These are phyloP conservation scores for Mus pahari DNA, from an alignment of 2,113 vertebrate species.

Conservation along the genomic window DNA sequence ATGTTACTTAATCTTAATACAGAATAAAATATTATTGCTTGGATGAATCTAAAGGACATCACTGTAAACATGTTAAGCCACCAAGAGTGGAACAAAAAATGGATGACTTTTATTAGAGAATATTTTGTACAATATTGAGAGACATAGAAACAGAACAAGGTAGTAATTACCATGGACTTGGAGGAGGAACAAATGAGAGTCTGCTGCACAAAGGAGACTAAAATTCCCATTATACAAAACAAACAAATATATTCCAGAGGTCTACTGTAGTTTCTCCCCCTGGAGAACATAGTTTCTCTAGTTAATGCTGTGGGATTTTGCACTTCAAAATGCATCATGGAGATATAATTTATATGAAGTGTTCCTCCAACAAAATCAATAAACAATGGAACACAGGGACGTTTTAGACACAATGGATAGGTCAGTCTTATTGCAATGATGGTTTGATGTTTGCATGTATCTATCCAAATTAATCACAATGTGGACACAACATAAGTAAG, in stretches of 20 bases:
- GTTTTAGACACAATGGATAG: not conserved
- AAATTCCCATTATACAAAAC: not conserved
- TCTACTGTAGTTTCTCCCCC: not conserved
- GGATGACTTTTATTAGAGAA: not conserved
- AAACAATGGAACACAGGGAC: not conserved
- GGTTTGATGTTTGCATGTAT: too few relatives aligned
- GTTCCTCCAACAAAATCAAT: not conserved
- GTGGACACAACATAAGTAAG: not conserved
- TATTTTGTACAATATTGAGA: not conserved
- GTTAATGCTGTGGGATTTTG: not conserved
- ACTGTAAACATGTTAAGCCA: not conserved
- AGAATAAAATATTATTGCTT: not conserved
- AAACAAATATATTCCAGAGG: too few relatives aligned
- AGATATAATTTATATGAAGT: not conserved
- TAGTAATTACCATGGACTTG: too few relatives aligned
- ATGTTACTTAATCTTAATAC: not conserved
- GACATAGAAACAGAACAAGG: not conserved
- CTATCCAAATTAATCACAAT: not conserved
- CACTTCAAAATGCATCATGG: not conserved
- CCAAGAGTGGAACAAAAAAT: not conserved
- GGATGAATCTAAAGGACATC: not conserved
- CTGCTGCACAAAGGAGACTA: not conserved
- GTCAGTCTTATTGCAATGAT: not conserved
- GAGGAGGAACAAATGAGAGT: too few relatives aligned
- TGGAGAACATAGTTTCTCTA: not conserved